Conservation (phyloP, 2,113 vertebrate species). For the Sisor rabdophorus region DNA sequence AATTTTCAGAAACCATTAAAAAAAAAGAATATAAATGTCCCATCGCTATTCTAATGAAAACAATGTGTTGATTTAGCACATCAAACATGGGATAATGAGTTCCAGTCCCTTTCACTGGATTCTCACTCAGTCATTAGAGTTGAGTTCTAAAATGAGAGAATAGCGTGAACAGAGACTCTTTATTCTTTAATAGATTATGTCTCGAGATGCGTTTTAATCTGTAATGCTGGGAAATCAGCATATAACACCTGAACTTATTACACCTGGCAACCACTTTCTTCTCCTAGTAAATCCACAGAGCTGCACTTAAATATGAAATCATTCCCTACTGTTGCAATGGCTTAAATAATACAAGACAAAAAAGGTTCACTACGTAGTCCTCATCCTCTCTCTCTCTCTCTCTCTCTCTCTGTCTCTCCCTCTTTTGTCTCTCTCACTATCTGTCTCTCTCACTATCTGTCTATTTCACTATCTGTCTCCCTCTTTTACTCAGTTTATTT, state of each 20-base stretch:
- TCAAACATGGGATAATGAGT: not conserved
- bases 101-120: not conserved
- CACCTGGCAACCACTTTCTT: not conserved
- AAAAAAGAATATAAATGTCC: not conserved
- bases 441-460: no score
- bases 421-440: no score
- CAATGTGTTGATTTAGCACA: not conserved
- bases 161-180: not conserved
- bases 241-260: conserved; percentile 11
- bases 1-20: not conserved
- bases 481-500: no score
- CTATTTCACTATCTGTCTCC: no score
- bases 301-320: conserved; percentile 5
- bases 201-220: not conserved
- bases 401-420: no score
- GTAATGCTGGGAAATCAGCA: not conserved
- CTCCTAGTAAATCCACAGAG: not conserved
- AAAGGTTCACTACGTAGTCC: not conserved
- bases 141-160: not conserved
- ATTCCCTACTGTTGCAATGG: not conserved
- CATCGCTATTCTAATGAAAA: not conserved
- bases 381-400: no score
- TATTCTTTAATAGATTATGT: not conserved
- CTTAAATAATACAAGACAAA: conserved; percentile 5
- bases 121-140: not conserved